Evolutionary conservation across 1,140 invertebrate genomes (phyloP), one percentile per base, ranked within the genome.

Genomic region (Cydia splendana): DNA sequence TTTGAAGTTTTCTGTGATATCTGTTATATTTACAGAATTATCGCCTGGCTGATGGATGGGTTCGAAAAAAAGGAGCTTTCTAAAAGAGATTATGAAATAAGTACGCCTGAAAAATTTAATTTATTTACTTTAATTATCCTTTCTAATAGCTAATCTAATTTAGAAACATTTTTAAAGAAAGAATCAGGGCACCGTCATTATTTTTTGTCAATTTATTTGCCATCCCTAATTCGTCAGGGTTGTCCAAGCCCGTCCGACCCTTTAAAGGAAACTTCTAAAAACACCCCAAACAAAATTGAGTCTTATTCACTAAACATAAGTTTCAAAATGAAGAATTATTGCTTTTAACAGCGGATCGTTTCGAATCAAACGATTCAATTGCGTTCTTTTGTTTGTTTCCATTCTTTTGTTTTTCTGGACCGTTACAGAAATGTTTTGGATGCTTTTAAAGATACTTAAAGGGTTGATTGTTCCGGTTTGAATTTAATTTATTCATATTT

Each of bases 341-440:
- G 4, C 15, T 15, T n/a, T 51, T 57, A 3, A 15, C 13, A 15
- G 15, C n/a, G n/a, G 53, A 7, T n/a, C 53, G 53, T n/a, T 57
- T 57, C 53, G n/a, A 57, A 18, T 57, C 53, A 57, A 57, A 57
- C 53, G 53, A 2, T 57, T 18, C 53, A 57, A 57, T 57, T 57
- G 53, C 6, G 15, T 57, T 18, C 15, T 57, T 57, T n/a, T 18
- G 13, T n/a, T 57, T 57, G 53, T 57, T 57, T 57, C 20, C 9
- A 53, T 13, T 53, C n/a, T 57, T 57, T 57, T 57, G 53, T 57
- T 57, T 53, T 57, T 38, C 34, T 2, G 9, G 38, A 10, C 38
- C 7, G 38, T 42, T 42, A 42, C 9, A 42, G 1, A 2, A 42
- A 42, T 42, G 9, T 42, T 42, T 9, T 42, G 9, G 9, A 42